Conservation (phyloP, 2,888 invertebrate species). For the Andrena hattorfiana region DNA sequence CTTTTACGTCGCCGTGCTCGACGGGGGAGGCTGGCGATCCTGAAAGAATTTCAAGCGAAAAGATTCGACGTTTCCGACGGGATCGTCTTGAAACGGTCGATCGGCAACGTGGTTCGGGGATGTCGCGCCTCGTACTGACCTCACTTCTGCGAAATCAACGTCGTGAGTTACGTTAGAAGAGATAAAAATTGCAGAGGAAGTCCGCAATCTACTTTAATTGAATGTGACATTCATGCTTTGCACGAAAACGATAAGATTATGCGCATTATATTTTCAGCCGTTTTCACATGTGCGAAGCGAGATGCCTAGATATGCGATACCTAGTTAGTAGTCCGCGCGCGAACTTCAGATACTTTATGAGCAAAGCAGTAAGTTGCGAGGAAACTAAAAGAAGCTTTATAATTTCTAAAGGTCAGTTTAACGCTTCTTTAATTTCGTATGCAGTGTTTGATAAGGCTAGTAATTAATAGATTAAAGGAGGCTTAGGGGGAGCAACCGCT, state of each 20-base stretch:
- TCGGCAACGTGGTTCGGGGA: background rate
- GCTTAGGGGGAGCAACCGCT: too few species aligned
- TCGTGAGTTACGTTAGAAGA: background rate
- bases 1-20: background rate
- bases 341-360: too few species aligned
- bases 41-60: slow-evolving; percentile 49
- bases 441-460: too few species aligned
- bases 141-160: background rate
- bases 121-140: background rate
- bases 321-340: too few species aligned
- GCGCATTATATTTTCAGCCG: background rate
- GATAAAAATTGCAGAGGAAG: background rate
- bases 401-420: too few species aligned
- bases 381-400: too few species aligned
- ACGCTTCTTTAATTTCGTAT: too few species aligned
- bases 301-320: too few species aligned
- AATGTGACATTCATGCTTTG: background rate
- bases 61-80: slow-evolving; percentile 37
- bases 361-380: too few species aligned
- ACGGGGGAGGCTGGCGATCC: slow-evolving; percentile 10
- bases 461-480: too few species aligned
- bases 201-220: slow-evolving; percentile 14
- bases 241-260: background rate
- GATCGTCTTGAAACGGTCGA: background rate
- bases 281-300: too few species aligned